Evolutionary conservation across 2,113 vertebrate genomes (phyloP).

Genomic region (Limnothrissa miodon): DNA sequence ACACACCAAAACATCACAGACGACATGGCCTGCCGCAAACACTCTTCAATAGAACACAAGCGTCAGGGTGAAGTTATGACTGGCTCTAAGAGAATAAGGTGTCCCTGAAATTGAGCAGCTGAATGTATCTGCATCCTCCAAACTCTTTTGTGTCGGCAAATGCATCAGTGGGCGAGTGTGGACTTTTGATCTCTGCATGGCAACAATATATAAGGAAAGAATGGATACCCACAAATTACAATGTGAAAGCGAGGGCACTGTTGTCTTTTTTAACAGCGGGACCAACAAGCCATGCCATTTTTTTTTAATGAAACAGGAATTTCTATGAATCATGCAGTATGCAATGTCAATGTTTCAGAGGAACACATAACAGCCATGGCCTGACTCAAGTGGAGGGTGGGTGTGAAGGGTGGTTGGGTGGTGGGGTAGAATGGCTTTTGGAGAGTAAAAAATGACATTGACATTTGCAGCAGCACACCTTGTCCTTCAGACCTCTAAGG

Average conservation of each 20-base stretch:
- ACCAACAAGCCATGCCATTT: background rate
- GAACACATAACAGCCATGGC: background rate
- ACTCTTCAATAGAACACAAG: background rate
- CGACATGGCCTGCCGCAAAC: background rate
- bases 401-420: background rate
- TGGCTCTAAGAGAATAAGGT: background rate
- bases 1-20: background rate
- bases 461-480: constrained; percentile 38
- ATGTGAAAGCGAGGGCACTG: background rate
- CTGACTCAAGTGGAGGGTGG: background rate
- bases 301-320: background rate
- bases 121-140: background rate
- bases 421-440: background rate
- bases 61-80: background rate
- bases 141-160: background rate
- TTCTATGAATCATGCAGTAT: background rate
- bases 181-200: background rate
- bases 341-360: background rate
- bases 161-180: background rate
- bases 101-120: background rate
- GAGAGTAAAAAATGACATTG: constrained; percentile 24
- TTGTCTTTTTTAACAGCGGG: background rate
- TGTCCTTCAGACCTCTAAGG: constrained; percentile 26
- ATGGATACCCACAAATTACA: background rate
- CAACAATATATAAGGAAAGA: background rate